A percentile compares a stretch with the other conserved stretches of the same genome.
These are phyloP conservation scores for Ahaetulla prasina DNA, from an alignment of 2,113 vertebrate species.

Conservation along the genomic window DNA sequence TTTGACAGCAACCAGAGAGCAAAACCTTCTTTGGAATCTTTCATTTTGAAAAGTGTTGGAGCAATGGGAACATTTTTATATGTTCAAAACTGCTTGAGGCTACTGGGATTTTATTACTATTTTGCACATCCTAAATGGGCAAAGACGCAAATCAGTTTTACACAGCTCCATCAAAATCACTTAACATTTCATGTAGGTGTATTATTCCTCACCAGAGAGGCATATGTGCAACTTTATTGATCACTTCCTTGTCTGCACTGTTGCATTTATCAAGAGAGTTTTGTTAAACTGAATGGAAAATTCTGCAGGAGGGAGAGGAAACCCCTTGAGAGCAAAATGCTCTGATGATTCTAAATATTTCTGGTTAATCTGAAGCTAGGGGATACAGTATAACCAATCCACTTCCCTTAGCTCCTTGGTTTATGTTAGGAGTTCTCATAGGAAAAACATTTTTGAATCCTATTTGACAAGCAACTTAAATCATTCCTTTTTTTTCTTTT, in stretches of 20 bases:
- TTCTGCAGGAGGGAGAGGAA: not conserved
- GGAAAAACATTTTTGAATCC: not conserved
- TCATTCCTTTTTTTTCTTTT: not conserved
- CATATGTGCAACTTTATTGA: slow-evolving; percentile 12
- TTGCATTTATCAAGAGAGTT: not conserved
- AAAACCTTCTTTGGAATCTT: slow-evolving; percentile 4
- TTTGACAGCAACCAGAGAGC: not conserved
- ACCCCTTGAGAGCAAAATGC: not conserved
- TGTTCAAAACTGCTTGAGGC: slow-evolving; percentile 32
- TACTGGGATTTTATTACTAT: slow-evolving; percentile 12
- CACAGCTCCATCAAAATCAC: slow-evolving; percentile 49
- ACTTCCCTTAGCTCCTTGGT: not conserved
- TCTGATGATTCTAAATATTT: not conserved
- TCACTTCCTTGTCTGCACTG: not conserved
- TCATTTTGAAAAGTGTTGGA: slow-evolving; percentile 26
- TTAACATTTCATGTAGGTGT: slow-evolving; percentile 39
- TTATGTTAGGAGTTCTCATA: not conserved
- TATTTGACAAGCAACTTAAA: not conserved
- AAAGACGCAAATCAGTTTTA: slow-evolving; percentile 38
- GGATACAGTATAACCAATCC: not conserved
- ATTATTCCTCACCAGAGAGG: slow-evolving; percentile 39
- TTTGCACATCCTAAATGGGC: slow-evolving; percentile 32
- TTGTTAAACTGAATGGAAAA: not conserved
- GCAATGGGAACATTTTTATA: not conserved
- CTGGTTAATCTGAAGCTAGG: not conserved